Evolutionary conservation across 2,113 vertebrate genomes (phyloP), one percentile per base, ranked within the genome.

Genomic region (Madoqua kirkii): DNA sequence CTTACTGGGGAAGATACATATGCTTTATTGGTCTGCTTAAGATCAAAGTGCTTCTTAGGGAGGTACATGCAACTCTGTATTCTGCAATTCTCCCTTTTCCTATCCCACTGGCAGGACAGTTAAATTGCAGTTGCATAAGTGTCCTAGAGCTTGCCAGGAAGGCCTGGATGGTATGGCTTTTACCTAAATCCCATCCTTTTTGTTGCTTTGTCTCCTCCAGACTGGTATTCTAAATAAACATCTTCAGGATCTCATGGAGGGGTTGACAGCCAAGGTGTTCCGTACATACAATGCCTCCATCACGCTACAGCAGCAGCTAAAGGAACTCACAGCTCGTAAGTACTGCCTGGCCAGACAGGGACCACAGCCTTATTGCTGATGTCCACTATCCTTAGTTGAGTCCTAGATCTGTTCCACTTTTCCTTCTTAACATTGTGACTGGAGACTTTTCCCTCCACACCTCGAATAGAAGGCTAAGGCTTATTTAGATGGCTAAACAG

Each of bases 261-360:
- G 99, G 89, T 99, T 99, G 96, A 99, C 99, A 48, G 99, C 99
- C 97, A 99, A 99, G 99, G 99, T 99, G 96, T 99, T 99, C 99
- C 99, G 99, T 99, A 99, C 99, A 83, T 99, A 99, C 98, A 99
- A 99, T 6, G 99, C 99, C 97, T 99, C 99, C 88, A 99, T 99
- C 99, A 99, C 99, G 86, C 99, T 99, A 98, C 99, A 99, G 97
- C 99, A 99, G 95, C 99, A 99, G 98, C 98, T 99, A 78, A 99
- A 99, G 93, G 99, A 99, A 97, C 99, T 99, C 82, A 99, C 99
- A 64, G 99, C 99, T 83, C 95, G 99, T 99, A 99, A 99, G 99
- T 99, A 48, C 10, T 87, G 7, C 81, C 79, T 84, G 78, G 12
- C 62, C 45, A 79, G 62, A 25, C 3, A 48, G n/a, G 64, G 64